Evolutionary conservation across 2,113 vertebrate genomes (phyloP).

Genomic region (Thinocorus orbignyianus): DNA sequence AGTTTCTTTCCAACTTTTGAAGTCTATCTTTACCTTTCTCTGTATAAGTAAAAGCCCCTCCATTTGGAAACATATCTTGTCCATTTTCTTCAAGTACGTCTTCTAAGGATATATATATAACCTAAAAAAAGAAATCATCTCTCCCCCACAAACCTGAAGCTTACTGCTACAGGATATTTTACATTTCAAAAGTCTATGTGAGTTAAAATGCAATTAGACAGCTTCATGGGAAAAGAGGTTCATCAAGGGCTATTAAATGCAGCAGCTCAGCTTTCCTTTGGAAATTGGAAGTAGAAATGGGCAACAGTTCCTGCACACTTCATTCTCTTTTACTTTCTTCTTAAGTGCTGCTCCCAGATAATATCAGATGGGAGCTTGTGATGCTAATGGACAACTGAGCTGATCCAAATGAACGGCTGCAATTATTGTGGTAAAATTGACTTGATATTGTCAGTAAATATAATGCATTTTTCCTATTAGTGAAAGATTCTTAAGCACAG

Average conservation of each 20-base stretch:
- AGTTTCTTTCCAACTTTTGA: neutral
- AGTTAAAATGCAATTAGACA: slow-evolving; percentile 9
- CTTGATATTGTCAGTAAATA: neutral
- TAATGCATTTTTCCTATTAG: neutral
- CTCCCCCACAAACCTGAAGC: slow-evolving; percentile 18
- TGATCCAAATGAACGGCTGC: neutral
- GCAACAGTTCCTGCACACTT: neutral
- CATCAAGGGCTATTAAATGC: neutral
- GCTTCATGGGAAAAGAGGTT: neutral
- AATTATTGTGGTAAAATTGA: rapidly evolving
- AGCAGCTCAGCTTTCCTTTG: neutral
- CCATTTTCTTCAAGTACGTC: neutral
- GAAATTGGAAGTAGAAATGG: neutral
- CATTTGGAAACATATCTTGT: neutral
- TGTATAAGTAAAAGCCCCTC: neutral
- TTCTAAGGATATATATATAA: neutral
- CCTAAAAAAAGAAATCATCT: neutral
- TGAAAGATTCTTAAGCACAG: neutral
- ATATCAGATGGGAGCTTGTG: neutral
- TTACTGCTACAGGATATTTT: neutral
- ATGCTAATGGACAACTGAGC: neutral
- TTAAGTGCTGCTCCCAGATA: neutral
- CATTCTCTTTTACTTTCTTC: neutral
- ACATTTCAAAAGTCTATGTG: neutral
- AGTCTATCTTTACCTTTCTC: neutral